Conservation (phyloP, 2,113 vertebrate species). For the Brienomyrus longianalis region DNA sequence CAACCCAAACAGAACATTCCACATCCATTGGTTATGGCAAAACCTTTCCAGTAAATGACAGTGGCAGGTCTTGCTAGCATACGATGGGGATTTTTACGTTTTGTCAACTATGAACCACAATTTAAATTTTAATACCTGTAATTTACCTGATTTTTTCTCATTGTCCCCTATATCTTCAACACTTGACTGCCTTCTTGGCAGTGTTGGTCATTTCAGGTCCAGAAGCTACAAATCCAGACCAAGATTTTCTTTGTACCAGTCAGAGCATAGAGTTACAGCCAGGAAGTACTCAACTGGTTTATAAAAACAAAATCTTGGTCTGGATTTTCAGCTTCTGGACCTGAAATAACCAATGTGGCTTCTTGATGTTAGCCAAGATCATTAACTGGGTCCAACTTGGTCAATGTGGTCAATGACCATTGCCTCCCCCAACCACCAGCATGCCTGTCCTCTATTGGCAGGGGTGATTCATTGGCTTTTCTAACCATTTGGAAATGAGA, state of each 20-base stretch:
- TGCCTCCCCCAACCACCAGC: neutral
- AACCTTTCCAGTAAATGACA: neutral
- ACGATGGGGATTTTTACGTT: neutral
- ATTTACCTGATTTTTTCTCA: neutral
- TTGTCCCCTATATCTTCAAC: neutral
- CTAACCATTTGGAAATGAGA: neutral
- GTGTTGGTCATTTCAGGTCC: neutral
- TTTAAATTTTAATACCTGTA: neutral
- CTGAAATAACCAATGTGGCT: neutral
- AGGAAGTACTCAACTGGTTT: neutral
- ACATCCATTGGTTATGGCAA: neutral
- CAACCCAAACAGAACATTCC: neutral
- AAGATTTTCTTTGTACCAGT: neutral
- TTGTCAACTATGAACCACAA: neutral
- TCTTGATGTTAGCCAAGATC: neutral
- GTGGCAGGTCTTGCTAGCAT: neutral
- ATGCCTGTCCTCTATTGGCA: neutral
- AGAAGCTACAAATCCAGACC: neutral
- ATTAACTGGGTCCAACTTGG: neutral
- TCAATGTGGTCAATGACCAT: neutral
- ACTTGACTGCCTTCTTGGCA: neutral
- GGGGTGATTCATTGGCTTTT: neutral
- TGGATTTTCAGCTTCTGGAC: neutral
- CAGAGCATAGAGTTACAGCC: neutral
- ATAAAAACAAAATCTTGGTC: neutral